Evolutionary conservation across 2,888 invertebrate species (phyloP), one percentile per base, ranked within the genome.

Genomic region (Antheraea assamensis): DNA sequence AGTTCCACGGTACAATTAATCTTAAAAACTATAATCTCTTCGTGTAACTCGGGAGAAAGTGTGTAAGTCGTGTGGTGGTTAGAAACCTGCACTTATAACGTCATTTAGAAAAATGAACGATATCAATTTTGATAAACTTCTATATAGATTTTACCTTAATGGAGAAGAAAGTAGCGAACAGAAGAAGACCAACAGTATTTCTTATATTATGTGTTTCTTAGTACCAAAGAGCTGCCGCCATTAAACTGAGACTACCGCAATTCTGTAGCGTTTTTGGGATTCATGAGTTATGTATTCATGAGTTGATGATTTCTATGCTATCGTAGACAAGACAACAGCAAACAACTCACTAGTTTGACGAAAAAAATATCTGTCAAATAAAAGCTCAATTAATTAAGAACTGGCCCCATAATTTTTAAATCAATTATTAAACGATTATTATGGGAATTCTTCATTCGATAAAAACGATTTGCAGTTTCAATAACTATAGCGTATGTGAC

Each of bases 41-140:
- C 68, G 31, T 68, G 68, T 64, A 64, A 68, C 68, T 68, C 13
- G 35, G 17, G 31, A 68, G 68, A 68, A 68, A 68, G 68, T 68
- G 8, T 68, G 68, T 31, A 66, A 66, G 30, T n/a, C 68, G 35
- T 19, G 68, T 19, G 68, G n/a, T 31, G 35, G 35, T 68, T 31
- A 68, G 68, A 64, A 64, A 35, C 68, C 19, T 7, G 31, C 31
- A 17, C 31, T 66, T 66, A 21, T 66, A 68, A 35, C 3, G 35
- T 10, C 68, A 31, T 35, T 68, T 68, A 68, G 35, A 35, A 35
- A 68, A 35, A 68, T 68, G 35, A 21, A 68, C 35, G 17, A 35
- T 21, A 68, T 68, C 35, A 35, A 35, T 8, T 68, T 17, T 27
- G 17, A 30, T 30, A 64, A 17, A 64, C 30, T 64, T 64, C 17